phyloP scores from a whole-genome alignment of 2,113 vertebrate genomes.

The Stigmatopora argus region DNA sequence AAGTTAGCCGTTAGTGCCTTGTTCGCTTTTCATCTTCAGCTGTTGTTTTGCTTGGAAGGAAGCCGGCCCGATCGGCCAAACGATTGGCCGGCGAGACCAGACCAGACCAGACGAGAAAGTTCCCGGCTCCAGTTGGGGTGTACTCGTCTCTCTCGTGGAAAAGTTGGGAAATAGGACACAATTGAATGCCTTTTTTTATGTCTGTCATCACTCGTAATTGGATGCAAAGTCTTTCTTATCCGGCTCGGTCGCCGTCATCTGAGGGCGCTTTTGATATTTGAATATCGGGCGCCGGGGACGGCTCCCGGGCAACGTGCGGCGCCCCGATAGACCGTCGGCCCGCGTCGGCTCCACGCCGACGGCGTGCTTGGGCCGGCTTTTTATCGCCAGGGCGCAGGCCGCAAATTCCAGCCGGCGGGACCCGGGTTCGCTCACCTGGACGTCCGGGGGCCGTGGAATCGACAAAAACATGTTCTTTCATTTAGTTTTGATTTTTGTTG shows the following conservation, averaged over 20 bases:
- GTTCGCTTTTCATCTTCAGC: constrained; percentile 41
- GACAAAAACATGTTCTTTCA: too few species aligned
- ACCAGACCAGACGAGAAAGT: too few species aligned
- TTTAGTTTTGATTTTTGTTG: too few species aligned
- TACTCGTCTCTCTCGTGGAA: too few species aligned
- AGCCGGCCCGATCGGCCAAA: too few species aligned
- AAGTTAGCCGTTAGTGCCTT: too few species aligned
- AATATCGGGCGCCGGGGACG: constrained; percentile 65
- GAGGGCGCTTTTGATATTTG: constrained; percentile 52
- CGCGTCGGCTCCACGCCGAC: constrained; percentile 35
- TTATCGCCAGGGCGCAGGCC: constrained; percentile 59
- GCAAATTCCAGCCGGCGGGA: too few species aligned
- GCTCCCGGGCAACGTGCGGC: constrained; percentile 67
- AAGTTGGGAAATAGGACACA: too few species aligned
- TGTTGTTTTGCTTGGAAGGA: constrained; percentile 56
- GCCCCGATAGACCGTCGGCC: constrained; percentile 67
- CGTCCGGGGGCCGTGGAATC: constrained; percentile 1
- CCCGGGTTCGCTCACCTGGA: not conserved
- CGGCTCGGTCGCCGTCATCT: not conserved
- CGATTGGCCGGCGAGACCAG: too few species aligned
- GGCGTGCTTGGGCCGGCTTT: constrained; percentile 62
- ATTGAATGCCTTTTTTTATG: not conserved
- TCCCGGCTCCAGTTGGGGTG: too few species aligned
- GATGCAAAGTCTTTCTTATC: constrained; percentile 3
- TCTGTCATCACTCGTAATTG: not conserved